phyloP scores from a whole-genome alignment of 1,140 invertebrate genomes.

The Geopemphigus sp. region DNA sequence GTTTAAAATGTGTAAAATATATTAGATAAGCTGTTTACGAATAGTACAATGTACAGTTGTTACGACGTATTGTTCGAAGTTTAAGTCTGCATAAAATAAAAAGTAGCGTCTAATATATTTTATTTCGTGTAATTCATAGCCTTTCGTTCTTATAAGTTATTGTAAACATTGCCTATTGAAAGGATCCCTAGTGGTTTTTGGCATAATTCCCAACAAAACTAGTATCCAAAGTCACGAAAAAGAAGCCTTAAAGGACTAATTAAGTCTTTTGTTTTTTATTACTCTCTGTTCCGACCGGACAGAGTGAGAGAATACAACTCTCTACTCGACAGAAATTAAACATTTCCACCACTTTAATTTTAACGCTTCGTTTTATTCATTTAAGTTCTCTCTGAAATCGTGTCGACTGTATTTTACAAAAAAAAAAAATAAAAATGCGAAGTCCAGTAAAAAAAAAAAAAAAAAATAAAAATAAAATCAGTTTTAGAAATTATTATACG shows the following conservation, averaged over 20 bases:
- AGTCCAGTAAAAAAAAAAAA: conserved; percentile 10
- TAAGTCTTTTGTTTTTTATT: conserved; percentile 28
- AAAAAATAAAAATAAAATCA: neutral
- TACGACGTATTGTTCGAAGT: conserved; percentile 9
- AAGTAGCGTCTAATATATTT: conserved; percentile 38
- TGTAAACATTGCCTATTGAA: conserved; percentile 14
- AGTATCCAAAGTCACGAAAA: neutral
- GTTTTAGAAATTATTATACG: neutral
- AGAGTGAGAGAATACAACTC: neutral
- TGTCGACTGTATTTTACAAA: neutral
- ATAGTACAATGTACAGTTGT: neutral
- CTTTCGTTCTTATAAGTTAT: conserved; percentile 23
- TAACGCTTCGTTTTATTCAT: neutral
- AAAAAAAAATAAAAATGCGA: too few relatives aligned
- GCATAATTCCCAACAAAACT: conserved; percentile 25
- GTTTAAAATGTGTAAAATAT: neutral
- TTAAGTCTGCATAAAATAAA: conserved; percentile 12
- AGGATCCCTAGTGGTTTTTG: conserved; percentile 10
- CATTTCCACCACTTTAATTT: conserved; percentile 29
- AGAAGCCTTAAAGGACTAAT: conserved; percentile 12
- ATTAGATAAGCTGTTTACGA: conserved; percentile 13
- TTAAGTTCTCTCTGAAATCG: neutral
- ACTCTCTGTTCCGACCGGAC: neutral
- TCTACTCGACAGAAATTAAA: conserved; percentile 24
- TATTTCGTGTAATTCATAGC: conserved; percentile 24